Conservation (phyloP, 2,113 vertebrate species). For the Tamias sibiricus region DNA sequence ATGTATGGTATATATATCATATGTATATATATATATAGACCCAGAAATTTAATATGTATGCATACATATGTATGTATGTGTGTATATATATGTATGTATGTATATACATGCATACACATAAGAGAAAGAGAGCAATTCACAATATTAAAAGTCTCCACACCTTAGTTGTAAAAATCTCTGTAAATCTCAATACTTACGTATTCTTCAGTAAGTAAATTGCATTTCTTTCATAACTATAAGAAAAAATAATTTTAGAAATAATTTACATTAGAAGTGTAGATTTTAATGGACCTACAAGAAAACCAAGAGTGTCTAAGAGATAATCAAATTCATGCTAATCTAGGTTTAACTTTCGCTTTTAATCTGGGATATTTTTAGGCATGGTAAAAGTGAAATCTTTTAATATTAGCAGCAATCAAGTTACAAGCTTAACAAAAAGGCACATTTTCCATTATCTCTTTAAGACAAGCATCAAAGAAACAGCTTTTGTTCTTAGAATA, state of each 20-base stretch:
- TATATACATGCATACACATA: background rate
- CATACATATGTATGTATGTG: background rate
- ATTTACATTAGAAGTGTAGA: background rate
- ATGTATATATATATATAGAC: background rate
- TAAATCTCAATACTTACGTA: background rate
- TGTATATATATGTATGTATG: background rate
- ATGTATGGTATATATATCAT: background rate
- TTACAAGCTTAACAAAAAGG: conserved; percentile 35
- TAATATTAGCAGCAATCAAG: background rate
- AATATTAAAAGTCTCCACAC: background rate
- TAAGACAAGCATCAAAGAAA: conserved; percentile 42
- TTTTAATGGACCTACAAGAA: background rate
- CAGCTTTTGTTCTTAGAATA: conserved; percentile 29
- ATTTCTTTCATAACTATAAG: background rate
- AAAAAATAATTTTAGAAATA: conserved; percentile 37
- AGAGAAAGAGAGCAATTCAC: background rate
- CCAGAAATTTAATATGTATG: background rate
- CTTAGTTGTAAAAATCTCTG: background rate
- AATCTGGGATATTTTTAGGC: background rate
- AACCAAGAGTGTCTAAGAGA: background rate
- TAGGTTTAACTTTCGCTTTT: conserved; percentile 37
- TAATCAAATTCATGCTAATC: conserved; percentile 28
- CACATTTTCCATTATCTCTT: background rate
- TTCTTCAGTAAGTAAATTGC: background rate
- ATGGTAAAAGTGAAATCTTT: conserved; percentile 20